These are phyloP conservation scores for Malachius bipustulatus DNA, from an alignment of 2,888 invertebrate species.

Conservation along the genomic window DNA sequence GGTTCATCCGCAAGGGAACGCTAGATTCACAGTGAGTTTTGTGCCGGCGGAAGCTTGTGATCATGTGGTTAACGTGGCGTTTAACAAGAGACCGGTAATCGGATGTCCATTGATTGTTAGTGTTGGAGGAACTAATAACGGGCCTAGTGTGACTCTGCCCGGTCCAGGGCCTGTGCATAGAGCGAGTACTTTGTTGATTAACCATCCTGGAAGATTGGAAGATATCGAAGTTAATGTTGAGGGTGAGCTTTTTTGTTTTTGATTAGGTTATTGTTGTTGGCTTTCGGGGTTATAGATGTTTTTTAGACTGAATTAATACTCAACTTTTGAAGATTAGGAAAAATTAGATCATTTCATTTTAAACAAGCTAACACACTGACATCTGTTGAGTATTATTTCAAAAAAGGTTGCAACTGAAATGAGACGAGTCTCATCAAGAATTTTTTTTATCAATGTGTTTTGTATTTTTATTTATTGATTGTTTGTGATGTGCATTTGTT, in stretches of 20 bases:
- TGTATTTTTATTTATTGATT: neutral
- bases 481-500: no score
- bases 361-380: no score
- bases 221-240: slow-evolving; percentile 95
- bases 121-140: slow-evolving; percentile 54
- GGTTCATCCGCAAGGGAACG: slow-evolving; percentile 81
- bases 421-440: no score
- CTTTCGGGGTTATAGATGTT: slow-evolving; percentile 6
- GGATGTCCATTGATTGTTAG: slow-evolving; percentile 87
- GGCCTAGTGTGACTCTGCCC: slow-evolving; percentile 58
- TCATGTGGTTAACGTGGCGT: slow-evolving; percentile 93
- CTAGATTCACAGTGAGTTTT: slow-evolving; percentile 90
- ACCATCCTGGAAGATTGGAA: slow-evolving; percentile 76
- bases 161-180: slow-evolving; percentile 62
- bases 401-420: no score
- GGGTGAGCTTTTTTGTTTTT: slow-evolving; percentile 49
- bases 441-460: no score
- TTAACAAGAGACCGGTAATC: slow-evolving; percentile 81
- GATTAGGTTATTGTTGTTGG: slow-evolving; percentile 5
- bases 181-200: slow-evolving; percentile 58
- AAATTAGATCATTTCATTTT: no score
- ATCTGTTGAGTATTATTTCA: no score
- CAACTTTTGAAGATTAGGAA: no score
- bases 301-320: no score
- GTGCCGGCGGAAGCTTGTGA: slow-evolving; percentile 88